phyloP scores from a whole-genome alignment of 2,113 vertebrate species.

The Vulpes ferrilata region DNA sequence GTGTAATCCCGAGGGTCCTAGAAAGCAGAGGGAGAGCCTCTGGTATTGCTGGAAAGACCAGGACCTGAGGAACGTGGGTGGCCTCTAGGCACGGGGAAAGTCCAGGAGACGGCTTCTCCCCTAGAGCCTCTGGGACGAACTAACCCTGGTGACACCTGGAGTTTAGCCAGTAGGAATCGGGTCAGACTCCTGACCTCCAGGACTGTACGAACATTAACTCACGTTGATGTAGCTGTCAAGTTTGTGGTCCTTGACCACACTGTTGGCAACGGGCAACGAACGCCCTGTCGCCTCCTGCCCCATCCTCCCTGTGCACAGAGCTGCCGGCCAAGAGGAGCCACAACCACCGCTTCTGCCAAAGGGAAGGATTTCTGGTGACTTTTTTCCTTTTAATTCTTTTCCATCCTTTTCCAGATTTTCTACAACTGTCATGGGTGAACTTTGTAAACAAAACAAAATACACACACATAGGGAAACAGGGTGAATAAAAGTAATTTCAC shows the following conservation, averaged over 20 bases:
- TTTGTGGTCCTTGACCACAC: neutral
- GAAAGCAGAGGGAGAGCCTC: neutral
- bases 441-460: neutral
- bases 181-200: neutral
- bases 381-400: neutral
- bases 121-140: accelerated
- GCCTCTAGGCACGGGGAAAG: neutral
- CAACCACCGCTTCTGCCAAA: too few species aligned
- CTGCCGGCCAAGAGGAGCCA: neutral
- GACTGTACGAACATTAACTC: neutral
- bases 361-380: neutral
- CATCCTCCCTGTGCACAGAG: neutral
- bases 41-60: accelerated
- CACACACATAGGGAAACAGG: neutral
- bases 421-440: neutral
- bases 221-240: neutral
- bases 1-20: accelerated
- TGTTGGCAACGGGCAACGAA: neutral
- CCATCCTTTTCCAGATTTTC: neutral
- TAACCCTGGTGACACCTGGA: neutral
- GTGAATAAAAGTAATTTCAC: neutral
- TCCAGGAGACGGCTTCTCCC: accelerated
- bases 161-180: neutral
- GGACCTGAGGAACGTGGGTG: accelerated
- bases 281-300: accelerated